These are phyloP conservation scores for Sciurus vulgaris DNA, from an alignment of 2,797 vertebrate genomes.

Conservation along the genomic window DNA sequence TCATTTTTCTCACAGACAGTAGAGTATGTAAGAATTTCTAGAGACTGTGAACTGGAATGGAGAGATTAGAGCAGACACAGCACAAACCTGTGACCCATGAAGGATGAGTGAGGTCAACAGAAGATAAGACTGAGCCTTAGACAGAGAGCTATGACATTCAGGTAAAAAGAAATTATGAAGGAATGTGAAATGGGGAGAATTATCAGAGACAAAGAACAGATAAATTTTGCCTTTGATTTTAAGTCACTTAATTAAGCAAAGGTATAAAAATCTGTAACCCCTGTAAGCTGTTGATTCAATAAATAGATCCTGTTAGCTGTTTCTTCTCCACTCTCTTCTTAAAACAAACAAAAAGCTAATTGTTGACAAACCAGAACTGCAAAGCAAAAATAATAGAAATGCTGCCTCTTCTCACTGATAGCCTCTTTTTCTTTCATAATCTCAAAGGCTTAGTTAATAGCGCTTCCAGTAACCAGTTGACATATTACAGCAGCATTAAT, in stretches of 20 bases:
- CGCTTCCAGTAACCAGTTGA: background rate
- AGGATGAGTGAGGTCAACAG: background rate
- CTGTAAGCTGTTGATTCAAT: background rate
- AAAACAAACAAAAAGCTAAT: background rate
- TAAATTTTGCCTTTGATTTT: background rate
- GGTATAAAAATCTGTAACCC: background rate
- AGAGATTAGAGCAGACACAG: background rate
- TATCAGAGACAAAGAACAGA: background rate
- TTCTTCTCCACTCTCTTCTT: background rate
- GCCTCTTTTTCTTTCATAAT: background rate
- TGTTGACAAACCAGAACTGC: background rate
- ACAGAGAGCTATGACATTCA: background rate
- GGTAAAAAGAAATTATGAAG: constrained; percentile 3
- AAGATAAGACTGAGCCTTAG: background rate
- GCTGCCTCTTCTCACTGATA: background rate
- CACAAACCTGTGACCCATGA: background rate
- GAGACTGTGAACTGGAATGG: accelerated
- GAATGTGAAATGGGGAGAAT: background rate
- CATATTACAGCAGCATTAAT: background rate
- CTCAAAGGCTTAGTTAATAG: background rate
- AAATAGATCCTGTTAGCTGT: background rate
- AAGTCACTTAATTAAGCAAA: background rate
- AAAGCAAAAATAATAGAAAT: background rate
- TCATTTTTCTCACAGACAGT: background rate
- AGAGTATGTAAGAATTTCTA: background rate